Percentiles rank a stretch among this genome's conserved stretches.
Evolutionary conservation across 2,888 invertebrate genomes (phyloP).

Genomic region (Torymus auratus): DNA sequence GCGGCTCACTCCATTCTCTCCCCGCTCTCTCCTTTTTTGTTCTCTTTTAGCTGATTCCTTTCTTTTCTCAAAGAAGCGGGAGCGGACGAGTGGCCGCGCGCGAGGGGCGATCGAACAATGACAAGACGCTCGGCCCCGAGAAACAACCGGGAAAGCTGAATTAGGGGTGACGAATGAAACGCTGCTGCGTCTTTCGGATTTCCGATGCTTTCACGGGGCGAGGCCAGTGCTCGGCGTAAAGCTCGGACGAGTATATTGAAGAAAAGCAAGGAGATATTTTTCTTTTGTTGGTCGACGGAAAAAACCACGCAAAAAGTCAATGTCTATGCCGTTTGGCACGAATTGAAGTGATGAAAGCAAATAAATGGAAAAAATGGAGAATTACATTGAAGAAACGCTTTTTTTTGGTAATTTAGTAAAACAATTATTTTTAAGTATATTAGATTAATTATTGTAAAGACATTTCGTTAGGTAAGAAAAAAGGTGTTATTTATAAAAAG

Average conservation of each 20-base stretch:
- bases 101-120: constrained; percentile 51
- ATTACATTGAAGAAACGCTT: too few species aligned
- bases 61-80: constrained; percentile 19
- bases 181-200: constrained; percentile 33
- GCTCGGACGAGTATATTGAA: neutral
- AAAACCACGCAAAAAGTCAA: neutral
- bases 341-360: too few species aligned
- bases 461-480: too few species aligned
- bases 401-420: too few species aligned
- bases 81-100: constrained; percentile 2
- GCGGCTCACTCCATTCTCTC: constrained; percentile 8
- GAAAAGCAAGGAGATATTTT: constrained; percentile 15
- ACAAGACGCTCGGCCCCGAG: constrained; percentile 25
- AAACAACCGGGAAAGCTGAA: constrained; percentile 35
- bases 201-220: constrained; percentile 26
- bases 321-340: too few species aligned
- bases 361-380: too few species aligned
- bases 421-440: too few species aligned
- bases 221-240: neutral
- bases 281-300: neutral
- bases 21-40: constrained; percentile 10
- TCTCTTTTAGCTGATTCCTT: constrained; percentile 60
- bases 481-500: too few species aligned
- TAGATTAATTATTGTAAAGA: too few species aligned
- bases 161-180: constrained; percentile 45